A percentile compares a stretch with the other conserved stretches of the same genome.
Conservation (phyloP, 2,113 vertebrate species). For the Sinosuthora webbiana region DNA sequence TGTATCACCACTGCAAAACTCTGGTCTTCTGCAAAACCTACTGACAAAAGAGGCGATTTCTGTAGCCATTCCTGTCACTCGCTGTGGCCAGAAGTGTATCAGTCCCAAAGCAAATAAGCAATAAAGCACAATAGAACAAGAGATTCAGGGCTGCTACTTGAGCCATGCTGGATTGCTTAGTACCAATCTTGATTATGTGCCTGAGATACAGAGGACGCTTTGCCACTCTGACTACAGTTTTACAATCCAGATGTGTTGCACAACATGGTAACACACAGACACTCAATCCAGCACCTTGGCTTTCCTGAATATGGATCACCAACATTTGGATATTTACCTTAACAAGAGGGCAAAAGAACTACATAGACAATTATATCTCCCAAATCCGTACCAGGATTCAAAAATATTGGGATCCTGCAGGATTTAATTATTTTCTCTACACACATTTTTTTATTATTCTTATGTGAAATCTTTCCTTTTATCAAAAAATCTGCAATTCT, state of each 20-base stretch:
- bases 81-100: not conserved
- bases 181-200: not conserved
- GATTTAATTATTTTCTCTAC: not conserved
- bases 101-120: not conserved
- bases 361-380: not conserved
- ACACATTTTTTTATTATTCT: not conserved
- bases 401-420: not conserved
- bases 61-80: not conserved
- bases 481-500: not conserved
- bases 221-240: not conserved
- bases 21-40: not conserved
- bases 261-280: not conserved
- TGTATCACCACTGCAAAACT: not conserved
- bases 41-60: not conserved
- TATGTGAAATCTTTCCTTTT: not conserved
- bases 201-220: not conserved
- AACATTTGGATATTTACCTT: not conserved
- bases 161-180: not conserved
- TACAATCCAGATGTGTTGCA: not conserved
- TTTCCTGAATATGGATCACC: not conserved
- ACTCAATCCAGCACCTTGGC: not conserved
- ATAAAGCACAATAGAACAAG: not conserved
- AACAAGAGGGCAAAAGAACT: not conserved
- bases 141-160: not conserved
- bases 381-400: not conserved